phyloP scores from a whole-genome alignment of 64 coral and sea anemone genomes.

The Acropora tenuis region DNA sequence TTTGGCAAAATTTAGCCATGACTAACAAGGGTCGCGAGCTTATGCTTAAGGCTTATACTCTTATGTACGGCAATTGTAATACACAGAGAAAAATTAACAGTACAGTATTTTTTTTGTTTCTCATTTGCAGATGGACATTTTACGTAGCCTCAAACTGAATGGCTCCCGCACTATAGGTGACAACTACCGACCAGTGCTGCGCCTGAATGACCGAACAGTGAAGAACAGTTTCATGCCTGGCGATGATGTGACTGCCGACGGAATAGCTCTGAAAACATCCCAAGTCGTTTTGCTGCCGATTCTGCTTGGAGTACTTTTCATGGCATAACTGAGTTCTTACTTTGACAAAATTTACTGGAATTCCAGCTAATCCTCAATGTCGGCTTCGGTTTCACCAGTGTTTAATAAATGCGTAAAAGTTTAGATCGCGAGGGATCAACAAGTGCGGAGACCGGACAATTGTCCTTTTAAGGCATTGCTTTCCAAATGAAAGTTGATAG shows the following conservation, averaged over 20 bases:
- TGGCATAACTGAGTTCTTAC: not conserved
- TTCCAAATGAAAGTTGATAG: too few relatives aligned
- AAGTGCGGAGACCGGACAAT: too few relatives aligned
- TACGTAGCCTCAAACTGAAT: constrained; percentile 45
- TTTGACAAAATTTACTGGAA: not conserved
- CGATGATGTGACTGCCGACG: too few relatives aligned
- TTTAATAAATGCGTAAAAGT: too few relatives aligned
- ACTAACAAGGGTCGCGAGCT: too few relatives aligned
- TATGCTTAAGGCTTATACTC: too few relatives aligned
- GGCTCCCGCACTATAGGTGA: not conserved
- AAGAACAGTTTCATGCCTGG: not conserved
- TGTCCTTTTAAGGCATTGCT: too few relatives aligned
- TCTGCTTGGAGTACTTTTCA: not conserved
- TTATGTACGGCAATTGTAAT: too few relatives aligned
- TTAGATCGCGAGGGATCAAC: too few relatives aligned
- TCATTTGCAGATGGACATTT: constrained; percentile 30
- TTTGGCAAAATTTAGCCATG: too few relatives aligned
- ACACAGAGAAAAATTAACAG: not conserved
- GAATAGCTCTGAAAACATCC: not conserved
- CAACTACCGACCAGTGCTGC: not conserved
- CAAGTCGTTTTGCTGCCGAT: not conserved
- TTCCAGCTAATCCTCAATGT: too few relatives aligned
- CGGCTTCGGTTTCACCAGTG: too few relatives aligned
- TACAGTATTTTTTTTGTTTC: not conserved
- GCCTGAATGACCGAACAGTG: not conserved